Conservation (phyloP, 2,888 invertebrate genomes). For the Tipula confusa region DNA sequence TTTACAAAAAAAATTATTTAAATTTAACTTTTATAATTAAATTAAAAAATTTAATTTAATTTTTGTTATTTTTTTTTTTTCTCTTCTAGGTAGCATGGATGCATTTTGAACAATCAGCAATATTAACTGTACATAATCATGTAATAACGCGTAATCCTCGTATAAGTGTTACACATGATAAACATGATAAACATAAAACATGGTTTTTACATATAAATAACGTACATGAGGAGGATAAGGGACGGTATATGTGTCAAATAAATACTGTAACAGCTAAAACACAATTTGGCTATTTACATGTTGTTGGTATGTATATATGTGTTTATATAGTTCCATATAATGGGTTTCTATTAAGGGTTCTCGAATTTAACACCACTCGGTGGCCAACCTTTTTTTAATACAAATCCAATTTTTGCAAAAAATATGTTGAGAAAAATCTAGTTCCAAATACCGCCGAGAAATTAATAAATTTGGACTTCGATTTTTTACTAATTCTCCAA, state of each 20-base stretch:
- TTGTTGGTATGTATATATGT: slow-evolving; percentile 68
- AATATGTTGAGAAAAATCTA: too few relatives aligned
- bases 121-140: slow-evolving; percentile 88
- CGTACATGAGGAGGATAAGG: slow-evolving; percentile 86
- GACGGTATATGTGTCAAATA: slow-evolving; percentile 91
- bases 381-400: too few relatives aligned
- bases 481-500: too few relatives aligned
- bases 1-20: neutral
- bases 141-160: slow-evolving; percentile 89
- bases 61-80: slow-evolving; percentile 34
- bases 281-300: slow-evolving; percentile 85
- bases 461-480: too few relatives aligned
- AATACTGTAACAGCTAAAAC: slow-evolving; percentile 90
- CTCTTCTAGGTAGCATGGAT: slow-evolving; percentile 86
- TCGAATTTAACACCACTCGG: too few relatives aligned
- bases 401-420: too few relatives aligned
- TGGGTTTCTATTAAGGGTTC: neutral
- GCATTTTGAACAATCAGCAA: slow-evolving; percentile 91
- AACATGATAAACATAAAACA: slow-evolving; percentile 74
- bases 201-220: slow-evolving; percentile 91
- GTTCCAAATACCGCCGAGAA: too few relatives aligned
- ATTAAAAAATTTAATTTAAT: slow-evolving; percentile 16
- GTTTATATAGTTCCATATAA: neutral
- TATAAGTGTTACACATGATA: slow-evolving; percentile 87
- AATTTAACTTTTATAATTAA: neutral